phyloP scores from a whole-genome alignment of 2,113 vertebrate genomes.

The Tylochromis polylepis region DNA sequence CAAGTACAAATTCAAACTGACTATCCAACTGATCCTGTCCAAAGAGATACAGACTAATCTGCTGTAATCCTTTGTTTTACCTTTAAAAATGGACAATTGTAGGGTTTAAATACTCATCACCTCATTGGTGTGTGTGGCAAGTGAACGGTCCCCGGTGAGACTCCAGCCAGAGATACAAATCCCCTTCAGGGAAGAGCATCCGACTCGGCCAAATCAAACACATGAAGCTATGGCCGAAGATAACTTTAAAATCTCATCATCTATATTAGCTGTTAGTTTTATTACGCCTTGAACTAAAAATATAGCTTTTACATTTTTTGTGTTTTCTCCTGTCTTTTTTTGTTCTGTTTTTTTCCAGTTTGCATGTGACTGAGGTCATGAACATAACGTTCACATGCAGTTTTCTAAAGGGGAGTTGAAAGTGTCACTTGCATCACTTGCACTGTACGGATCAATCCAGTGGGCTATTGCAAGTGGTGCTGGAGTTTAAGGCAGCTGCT shows the following conservation, averaged over 20 bases:
- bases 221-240: background rate
- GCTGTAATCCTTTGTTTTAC: background rate
- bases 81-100: background rate
- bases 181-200: background rate
- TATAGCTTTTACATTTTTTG: background rate
- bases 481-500: background rate
- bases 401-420: background rate
- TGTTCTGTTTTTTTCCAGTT: background rate
- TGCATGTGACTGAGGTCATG: background rate
- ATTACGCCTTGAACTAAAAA: background rate
- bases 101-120: background rate
- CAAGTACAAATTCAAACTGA: background rate
- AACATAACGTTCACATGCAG: background rate
- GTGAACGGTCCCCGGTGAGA: background rate
- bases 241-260: background rate
- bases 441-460: background rate
- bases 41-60: background rate
- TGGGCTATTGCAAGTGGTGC: background rate
- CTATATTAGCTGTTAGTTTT: background rate
- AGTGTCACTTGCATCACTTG: background rate
- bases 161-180: background rate
- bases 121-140: background rate
- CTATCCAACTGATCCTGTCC: background rate
- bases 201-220: background rate
- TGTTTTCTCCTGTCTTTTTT: background rate